Conservation (phyloP, 2,888 invertebrate species). For the Cephonodes hylas region DNA sequence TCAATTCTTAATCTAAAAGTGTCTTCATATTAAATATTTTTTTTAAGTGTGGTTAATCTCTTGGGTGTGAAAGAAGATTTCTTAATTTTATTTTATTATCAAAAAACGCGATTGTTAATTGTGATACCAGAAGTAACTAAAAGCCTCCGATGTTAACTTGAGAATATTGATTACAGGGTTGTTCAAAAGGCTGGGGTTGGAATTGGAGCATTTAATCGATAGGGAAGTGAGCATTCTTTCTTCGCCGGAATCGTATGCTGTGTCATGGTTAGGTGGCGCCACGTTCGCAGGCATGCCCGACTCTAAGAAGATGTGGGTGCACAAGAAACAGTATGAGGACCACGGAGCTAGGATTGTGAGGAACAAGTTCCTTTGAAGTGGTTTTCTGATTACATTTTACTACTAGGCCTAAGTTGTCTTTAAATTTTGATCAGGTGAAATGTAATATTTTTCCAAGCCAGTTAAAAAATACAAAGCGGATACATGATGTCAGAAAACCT, state of each 20-base stretch:
- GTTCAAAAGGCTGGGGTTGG: slow-evolving; percentile 42
- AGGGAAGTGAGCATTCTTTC: slow-evolving; percentile 40
- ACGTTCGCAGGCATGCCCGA: slow-evolving; percentile 56
- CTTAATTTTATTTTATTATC: too few species aligned
- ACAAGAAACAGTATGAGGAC: slow-evolving; percentile 60
- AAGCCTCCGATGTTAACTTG: neutral
- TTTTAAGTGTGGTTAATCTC: too few species aligned
- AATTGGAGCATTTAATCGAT: slow-evolving; percentile 36
- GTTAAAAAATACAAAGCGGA: too few species aligned
- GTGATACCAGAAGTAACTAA: too few species aligned
- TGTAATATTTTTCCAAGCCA: neutral
- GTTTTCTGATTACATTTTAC: neutral
- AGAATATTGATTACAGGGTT: slow-evolving; percentile 33
- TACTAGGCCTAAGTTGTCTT: too few species aligned
- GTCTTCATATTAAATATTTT: too few species aligned
- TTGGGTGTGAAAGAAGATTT: too few species aligned
- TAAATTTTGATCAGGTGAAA: neutral
- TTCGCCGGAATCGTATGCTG: slow-evolving; percentile 49
- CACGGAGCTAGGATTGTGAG: slow-evolving; percentile 55
- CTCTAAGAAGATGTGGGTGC: slow-evolving; percentile 50
- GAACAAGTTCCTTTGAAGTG: slow-evolving; percentile 47
- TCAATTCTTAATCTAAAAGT: too few species aligned
- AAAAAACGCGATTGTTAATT: too few species aligned
- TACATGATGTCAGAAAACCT: too few species aligned
- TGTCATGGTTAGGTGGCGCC: slow-evolving; percentile 65